These are phyloP conservation scores for Centropristis striata DNA, from an alignment of 2,113 vertebrate genomes.

Conservation along the genomic window DNA sequence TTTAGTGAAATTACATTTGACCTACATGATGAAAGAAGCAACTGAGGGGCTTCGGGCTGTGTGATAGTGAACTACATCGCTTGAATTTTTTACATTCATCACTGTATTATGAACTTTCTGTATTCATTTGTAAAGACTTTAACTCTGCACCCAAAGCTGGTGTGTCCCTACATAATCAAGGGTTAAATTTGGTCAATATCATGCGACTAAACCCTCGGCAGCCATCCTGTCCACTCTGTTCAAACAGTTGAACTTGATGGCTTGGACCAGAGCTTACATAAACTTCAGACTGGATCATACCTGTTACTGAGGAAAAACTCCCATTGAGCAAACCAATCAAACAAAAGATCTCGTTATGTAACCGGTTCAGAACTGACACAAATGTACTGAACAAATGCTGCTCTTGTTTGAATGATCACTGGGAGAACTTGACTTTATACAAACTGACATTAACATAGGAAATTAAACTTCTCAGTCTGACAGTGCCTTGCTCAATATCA, in stretches of 20 bases:
- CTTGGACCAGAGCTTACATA: conserved; percentile 55
- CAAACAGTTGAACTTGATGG: conserved; percentile 46
- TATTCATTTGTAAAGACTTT: background rate
- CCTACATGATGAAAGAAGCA: background rate
- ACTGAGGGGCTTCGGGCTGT: background rate
- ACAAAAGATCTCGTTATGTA: conserved; percentile 57
- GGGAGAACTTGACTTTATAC: background rate
- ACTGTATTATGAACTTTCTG: background rate
- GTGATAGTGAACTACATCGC: background rate
- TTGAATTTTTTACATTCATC: background rate
- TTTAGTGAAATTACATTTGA: background rate
- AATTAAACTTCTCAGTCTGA: background rate
- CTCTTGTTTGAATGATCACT: background rate
- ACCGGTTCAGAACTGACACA: conserved; percentile 32
- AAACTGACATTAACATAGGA: background rate
- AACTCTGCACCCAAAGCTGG: background rate
- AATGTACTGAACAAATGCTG: conserved; percentile 1
- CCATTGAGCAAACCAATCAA: conserved; percentile 52
- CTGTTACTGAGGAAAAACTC: conserved; percentile 29
- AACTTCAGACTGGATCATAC: conserved; percentile 43
- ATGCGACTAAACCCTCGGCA: background rate
- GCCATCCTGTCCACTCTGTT: conserved; percentile 4
- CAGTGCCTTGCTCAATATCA: background rate
- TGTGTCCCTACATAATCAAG: background rate
- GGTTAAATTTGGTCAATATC: background rate